Conservation (phyloP, 92 coral and sea anemone species). For the Epizoanthus rinbou region DNA sequence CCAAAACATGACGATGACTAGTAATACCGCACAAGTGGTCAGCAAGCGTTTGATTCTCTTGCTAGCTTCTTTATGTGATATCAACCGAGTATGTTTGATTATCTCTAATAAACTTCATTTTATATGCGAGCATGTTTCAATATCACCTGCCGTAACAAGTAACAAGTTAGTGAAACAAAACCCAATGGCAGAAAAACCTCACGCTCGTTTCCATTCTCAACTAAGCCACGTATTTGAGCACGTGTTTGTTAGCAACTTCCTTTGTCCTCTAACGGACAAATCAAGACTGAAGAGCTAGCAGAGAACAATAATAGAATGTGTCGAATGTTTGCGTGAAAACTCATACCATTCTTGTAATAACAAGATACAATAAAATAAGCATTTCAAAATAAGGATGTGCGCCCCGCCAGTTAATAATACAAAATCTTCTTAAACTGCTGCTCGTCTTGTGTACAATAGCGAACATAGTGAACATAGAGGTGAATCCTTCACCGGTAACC, state of each 20-base stretch:
- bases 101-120: background rate
- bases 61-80: background rate
- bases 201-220: background rate
- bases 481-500: too few relatives aligned
- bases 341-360: constrained; percentile 5
- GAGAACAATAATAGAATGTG: background rate
- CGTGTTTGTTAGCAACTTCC: constrained; percentile 20
- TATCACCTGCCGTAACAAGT: constrained; percentile 13
- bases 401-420: constrained; percentile 1
- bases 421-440: background rate
- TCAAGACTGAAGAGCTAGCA: constrained; percentile 12
- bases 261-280: background rate
- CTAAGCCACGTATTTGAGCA: constrained; percentile 2
- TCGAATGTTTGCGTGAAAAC: background rate
- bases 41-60: constrained; percentile 9
- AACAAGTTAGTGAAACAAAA: background rate
- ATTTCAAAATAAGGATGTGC: background rate
- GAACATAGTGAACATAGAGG: too few relatives aligned
- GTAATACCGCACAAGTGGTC: constrained; percentile 12
- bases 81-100: background rate
- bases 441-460: too few relatives aligned
- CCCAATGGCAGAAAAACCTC: background rate
- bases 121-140: constrained; percentile 1
- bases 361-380: constrained; percentile 10
- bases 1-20: background rate